A percentile compares a stretch with the other conserved stretches of the same genome.
These are phyloP conservation scores for Meleagris gallopavo DNA, from an alignment of 2,113 vertebrate species.

Conservation along the genomic window DNA sequence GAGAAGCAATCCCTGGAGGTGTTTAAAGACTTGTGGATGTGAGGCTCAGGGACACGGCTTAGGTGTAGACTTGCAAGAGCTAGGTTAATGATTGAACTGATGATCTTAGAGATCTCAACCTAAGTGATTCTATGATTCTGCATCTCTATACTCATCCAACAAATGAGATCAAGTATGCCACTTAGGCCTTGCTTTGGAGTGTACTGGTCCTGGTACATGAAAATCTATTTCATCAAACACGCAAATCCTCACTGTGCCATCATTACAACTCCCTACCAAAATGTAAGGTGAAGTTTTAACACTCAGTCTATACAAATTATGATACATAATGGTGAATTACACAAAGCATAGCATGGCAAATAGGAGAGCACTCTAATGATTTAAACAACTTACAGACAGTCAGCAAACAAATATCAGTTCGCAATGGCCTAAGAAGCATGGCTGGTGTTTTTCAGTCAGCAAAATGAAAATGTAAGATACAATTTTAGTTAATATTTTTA, in stretches of 20 bases:
- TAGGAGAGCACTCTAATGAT: neutral
- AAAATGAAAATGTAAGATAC: neutral
- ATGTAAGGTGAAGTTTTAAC: constrained; percentile 2
- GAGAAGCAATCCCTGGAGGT: neutral
- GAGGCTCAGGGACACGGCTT: neutral
- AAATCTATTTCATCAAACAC: constrained; percentile 12
- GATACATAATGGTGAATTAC: neutral
- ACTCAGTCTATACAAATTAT: neutral
- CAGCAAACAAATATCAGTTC: neutral
- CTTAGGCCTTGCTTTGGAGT: neutral
- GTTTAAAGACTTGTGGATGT: neutral
- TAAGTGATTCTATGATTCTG: neutral
- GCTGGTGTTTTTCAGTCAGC: neutral
- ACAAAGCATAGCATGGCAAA: neutral
- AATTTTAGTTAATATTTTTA: neutral
- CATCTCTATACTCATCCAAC: neutral
- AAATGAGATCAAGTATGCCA: neutral
- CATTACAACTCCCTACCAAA: neutral
- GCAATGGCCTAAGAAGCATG: neutral
- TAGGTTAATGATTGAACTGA: neutral
- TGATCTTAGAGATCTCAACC: neutral
- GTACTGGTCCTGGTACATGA: neutral
- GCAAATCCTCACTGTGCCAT: neutral
- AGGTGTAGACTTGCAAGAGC: neutral
- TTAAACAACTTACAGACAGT: neutral